Evolutionary conservation across 2,113 vertebrate genomes (phyloP).

Genomic region (Ellobius talpinus): DNA sequence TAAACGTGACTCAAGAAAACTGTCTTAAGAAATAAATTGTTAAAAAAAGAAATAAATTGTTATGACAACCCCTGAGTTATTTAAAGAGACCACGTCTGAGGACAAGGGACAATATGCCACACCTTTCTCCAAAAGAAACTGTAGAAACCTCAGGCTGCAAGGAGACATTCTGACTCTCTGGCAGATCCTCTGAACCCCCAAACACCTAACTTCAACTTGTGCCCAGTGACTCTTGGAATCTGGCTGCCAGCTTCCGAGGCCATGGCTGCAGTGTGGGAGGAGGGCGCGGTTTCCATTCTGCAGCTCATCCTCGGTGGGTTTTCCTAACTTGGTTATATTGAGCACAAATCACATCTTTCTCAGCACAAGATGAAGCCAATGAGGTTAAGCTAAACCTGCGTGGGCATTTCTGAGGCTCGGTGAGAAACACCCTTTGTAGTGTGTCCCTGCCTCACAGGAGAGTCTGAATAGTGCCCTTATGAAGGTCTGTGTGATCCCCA

Average conservation of each 20-base stretch:
- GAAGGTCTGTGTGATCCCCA: neutral
- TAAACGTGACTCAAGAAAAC: neutral
- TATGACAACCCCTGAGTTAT: neutral
- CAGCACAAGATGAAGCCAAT: neutral
- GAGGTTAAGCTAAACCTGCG: neutral
- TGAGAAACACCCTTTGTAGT: neutral
- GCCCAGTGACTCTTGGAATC: neutral
- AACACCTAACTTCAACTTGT: neutral
- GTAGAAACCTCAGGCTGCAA: rapidly evolving
- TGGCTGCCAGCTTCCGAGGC: neutral
- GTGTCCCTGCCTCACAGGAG: neutral
- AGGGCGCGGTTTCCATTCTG: neutral
- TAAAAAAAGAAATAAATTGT: neutral
- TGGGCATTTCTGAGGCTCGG: neutral
- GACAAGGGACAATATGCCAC: rapidly evolving
- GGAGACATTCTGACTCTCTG: rapidly evolving
- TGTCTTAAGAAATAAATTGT: neutral
- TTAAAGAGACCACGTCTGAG: neutral
- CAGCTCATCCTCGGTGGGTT: rapidly evolving
- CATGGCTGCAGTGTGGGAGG: neutral
- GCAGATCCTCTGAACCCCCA: neutral
- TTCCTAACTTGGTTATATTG: neutral
- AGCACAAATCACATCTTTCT: neutral
- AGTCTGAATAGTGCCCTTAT: neutral
- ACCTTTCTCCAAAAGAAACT: neutral